These are phyloP conservation scores for Gadopsis marmoratus DNA, from an alignment of 2,797 vertebrate genomes.

Conservation along the genomic window DNA sequence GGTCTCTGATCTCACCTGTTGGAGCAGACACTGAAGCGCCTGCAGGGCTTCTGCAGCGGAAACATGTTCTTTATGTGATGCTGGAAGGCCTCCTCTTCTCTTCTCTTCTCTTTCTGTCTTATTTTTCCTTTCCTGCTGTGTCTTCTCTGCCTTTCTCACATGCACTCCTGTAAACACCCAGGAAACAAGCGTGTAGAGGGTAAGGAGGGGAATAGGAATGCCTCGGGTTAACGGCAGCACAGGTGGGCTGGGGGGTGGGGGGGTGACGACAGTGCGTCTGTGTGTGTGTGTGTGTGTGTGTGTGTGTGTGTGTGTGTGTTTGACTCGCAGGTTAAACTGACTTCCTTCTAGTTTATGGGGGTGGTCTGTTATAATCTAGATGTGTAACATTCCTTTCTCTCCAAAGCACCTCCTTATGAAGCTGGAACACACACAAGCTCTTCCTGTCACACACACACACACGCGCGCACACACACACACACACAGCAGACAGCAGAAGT, in stretches of 20 bases:
- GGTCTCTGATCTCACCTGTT: slow-evolving; percentile 81
- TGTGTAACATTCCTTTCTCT: no score
- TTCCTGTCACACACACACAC: slow-evolving; percentile 9
- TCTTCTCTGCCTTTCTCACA: slow-evolving; percentile 23
- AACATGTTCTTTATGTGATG: slow-evolving; percentile 67
- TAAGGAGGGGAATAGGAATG: slow-evolving; percentile 52
- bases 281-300: slow-evolving; percentile 31
- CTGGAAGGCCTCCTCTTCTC: slow-evolving; percentile 33
- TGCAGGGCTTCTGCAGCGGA: slow-evolving; percentile 69
- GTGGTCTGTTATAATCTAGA: no score
- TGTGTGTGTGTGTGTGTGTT: slow-evolving; percentile 24
- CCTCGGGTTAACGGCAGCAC: slow-evolving; percentile 66
- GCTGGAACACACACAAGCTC: no score
- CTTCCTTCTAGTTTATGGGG: no score
- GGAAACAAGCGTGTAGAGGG: slow-evolving; percentile 46
- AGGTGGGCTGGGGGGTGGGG: slow-evolving; percentile 69
- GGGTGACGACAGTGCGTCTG: slow-evolving; percentile 33
- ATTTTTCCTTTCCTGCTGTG: not conserved
- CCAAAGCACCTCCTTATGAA: no score
- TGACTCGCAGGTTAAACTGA: no score
- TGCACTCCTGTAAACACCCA: slow-evolving; percentile 70
- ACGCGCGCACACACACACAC: slow-evolving; percentile 10
- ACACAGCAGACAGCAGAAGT: slow-evolving; percentile 30
- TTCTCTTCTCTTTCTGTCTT: slow-evolving; percentile 6
- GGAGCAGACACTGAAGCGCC: slow-evolving; percentile 73